Conservation (phyloP, 1,140 invertebrate genomes). For the Zaprionus gabonicus region DNA sequence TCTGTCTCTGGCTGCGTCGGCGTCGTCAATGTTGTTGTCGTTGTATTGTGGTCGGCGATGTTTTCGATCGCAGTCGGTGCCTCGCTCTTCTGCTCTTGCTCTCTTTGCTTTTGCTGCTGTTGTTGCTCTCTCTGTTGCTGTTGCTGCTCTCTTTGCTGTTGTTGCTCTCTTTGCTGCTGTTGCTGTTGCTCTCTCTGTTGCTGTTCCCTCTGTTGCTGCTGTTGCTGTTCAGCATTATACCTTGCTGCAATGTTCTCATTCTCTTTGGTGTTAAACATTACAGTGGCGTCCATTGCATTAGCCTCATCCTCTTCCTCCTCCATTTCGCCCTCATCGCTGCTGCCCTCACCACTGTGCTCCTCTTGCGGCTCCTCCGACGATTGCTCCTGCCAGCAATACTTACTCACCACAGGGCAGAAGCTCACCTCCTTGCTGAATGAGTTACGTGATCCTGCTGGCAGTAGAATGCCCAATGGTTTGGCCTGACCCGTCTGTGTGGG, state of each 20-base stretch:
- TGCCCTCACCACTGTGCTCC: slow-evolving; percentile 19
- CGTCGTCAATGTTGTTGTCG: slow-evolving; percentile 19
- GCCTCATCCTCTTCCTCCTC: slow-evolving; percentile 64
- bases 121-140: slow-evolving; percentile 13
- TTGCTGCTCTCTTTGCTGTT: too few species aligned
- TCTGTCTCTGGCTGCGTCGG: neutral
- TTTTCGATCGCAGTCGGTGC: slow-evolving; percentile 54
- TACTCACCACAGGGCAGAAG: slow-evolving; percentile 90
- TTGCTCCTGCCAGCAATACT: slow-evolving; percentile 89
- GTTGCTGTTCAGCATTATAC: slow-evolving; percentile 47
- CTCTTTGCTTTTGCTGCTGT: slow-evolving; percentile 35
- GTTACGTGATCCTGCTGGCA: slow-evolving; percentile 85
- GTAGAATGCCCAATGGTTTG: slow-evolving; percentile 85
- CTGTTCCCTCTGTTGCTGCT: slow-evolving; percentile 23
- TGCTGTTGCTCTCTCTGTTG: slow-evolving; percentile 11
- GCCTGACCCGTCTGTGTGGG: slow-evolving; percentile 77
- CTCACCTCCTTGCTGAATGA: slow-evolving; percentile 86
- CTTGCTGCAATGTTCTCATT: slow-evolving; percentile 68
- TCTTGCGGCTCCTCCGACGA: slow-evolving; percentile 78
- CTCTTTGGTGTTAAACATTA: slow-evolving; percentile 78
- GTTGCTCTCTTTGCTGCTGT: slow-evolving; percentile 45
- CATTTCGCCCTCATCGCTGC: slow-evolving; percentile 32
- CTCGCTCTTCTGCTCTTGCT: neutral
- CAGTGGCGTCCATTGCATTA: slow-evolving; percentile 67
- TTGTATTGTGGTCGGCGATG: slow-evolving; percentile 47